Evolutionary conservation across 2,113 vertebrate genomes (phyloP).

Genomic region (Alouatta palliata): DNA sequence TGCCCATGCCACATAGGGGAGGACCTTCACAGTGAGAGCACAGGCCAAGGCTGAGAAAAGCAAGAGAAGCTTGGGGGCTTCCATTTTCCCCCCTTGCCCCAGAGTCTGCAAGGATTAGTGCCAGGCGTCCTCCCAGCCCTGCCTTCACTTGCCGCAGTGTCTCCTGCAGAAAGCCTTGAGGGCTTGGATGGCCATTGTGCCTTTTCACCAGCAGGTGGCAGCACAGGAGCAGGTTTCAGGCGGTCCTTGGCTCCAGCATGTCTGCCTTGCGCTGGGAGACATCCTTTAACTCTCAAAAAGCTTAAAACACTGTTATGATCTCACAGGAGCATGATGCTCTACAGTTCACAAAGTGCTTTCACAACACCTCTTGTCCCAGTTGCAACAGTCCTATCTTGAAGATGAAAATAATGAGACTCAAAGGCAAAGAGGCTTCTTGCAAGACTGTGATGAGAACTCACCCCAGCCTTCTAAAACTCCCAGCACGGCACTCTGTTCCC

Average conservation of each 20-base stretch:
- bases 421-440: neutral
- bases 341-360: neutral
- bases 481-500: neutral
- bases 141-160: rapidly evolving
- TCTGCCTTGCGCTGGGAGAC: rapidly evolving
- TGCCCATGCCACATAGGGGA: neutral
- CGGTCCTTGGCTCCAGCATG: rapidly evolving
- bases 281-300: neutral
- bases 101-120: neutral
- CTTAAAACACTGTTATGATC: neutral
- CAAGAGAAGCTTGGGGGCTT: neutral
- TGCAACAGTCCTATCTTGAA: neutral
- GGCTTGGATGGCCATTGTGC: neutral
- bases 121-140: neutral
- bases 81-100: neutral
- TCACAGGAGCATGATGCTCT: neutral
- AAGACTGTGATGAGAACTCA: neutral
- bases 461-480: neutral
- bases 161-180: neutral
- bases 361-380: neutral
- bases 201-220: conserved; percentile 39
- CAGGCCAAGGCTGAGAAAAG: neutral
- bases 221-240: neutral
- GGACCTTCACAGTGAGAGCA: neutral
- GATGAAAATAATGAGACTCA: neutral